Conservation (phyloP, 64 coral and sea anemone species). For the Astreopora myriophthalma region DNA sequence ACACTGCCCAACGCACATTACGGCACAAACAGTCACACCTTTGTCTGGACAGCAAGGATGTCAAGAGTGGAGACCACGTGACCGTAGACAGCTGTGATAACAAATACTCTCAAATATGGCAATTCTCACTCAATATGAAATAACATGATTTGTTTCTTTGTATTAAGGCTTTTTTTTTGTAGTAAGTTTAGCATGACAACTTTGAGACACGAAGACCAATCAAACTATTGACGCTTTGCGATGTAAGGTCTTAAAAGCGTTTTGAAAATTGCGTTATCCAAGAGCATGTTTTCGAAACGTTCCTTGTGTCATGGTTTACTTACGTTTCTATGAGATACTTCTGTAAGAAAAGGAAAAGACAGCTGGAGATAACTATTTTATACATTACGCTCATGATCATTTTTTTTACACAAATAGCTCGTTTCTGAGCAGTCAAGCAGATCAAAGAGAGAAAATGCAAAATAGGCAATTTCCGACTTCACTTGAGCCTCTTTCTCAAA, state of each 20-base stretch:
- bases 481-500: too few relatives aligned
- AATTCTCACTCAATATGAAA: constrained; percentile 86
- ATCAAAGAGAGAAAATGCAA: too few relatives aligned
- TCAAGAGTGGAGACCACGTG: constrained; percentile 59
- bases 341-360: not conserved
- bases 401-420: not conserved
- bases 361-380: not conserved
- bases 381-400: not conserved
- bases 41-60: constrained; percentile 77
- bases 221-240: not conserved
- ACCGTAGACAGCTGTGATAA: constrained; percentile 54
- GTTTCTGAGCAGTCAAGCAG: not conserved
- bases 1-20: constrained; percentile 61
- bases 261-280: not conserved
- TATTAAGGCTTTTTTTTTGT: not conserved
- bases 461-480: too few relatives aligned
- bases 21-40: constrained; percentile 80
- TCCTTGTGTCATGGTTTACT: not conserved
- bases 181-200: not conserved
- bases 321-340: not conserved
- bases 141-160: not conserved
- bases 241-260: not conserved
- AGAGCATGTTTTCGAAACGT: not conserved
- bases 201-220: not conserved
- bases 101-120: constrained; percentile 81